Conservation (phyloP, 2,797 vertebrate species). For the Brachymystax lenok region DNA sequence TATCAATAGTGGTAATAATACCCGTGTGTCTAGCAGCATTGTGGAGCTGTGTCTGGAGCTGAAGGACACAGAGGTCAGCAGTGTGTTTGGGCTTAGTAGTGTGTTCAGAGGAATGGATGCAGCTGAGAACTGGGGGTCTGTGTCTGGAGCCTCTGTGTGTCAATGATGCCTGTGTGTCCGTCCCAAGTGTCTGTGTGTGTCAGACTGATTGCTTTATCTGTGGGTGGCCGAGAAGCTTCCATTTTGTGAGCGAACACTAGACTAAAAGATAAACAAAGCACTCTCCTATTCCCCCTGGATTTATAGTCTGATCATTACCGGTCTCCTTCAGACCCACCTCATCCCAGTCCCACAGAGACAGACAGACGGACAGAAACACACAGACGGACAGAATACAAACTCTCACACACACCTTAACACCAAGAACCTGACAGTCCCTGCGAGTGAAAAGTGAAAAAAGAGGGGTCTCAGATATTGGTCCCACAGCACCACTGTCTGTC, state of each 20-base stretch:
- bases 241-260: slow-evolving; percentile 13
- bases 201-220: slow-evolving; percentile 26
- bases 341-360: neutral
- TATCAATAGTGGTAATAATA: neutral
- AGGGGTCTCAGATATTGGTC: neutral
- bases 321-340: slow-evolving; percentile 3
- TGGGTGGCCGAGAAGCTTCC: slow-evolving; percentile 19
- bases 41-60: neutral
- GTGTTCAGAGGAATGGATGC: slow-evolving; percentile 6
- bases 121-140: slow-evolving; percentile 16
- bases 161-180: neutral
- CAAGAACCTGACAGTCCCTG: neutral
- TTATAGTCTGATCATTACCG: neutral
- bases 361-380: too few relatives aligned
- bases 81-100: slow-evolving; percentile 20
- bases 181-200: slow-evolving; percentile 15
- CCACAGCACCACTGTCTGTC: neutral
- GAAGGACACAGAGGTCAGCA: slow-evolving; percentile 35
- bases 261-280: neutral
- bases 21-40: neutral
- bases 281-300: neutral
- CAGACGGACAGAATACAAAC: neutral
- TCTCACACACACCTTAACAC: neutral
- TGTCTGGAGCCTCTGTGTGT: slow-evolving; percentile 16
- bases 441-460: neutral